These are phyloP conservation scores for Burhinus oedicnemus DNA, from an alignment of 2,113 vertebrate genomes.

Conservation along the genomic window DNA sequence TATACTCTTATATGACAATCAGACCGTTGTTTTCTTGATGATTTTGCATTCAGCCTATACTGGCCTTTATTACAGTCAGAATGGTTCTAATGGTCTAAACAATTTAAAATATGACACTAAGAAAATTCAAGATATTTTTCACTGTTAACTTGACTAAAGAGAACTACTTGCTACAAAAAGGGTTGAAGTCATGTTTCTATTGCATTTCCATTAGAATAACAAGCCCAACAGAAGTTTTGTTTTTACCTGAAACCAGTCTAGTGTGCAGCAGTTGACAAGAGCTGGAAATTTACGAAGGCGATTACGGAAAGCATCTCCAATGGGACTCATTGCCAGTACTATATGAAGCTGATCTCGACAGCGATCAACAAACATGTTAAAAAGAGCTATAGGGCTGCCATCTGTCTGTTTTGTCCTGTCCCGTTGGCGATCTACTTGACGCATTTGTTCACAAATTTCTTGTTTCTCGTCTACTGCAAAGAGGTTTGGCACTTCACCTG, in stretches of 20 bases:
- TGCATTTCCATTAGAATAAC: not conserved
- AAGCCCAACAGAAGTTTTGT: not conserved
- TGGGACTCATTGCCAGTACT: slow-evolving; percentile 91
- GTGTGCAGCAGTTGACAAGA: slow-evolving; percentile 93
- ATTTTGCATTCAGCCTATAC: not conserved
- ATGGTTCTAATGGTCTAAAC: not conserved
- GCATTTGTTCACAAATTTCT: slow-evolving; percentile 90
- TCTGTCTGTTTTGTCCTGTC: slow-evolving; percentile 88
- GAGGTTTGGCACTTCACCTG: slow-evolving; percentile 91
- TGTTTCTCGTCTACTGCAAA: slow-evolving; percentile 88
- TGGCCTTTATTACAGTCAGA: not conserved
- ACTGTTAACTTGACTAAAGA: not conserved
- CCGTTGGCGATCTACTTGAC: slow-evolving; percentile 83
- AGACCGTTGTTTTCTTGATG: not conserved
- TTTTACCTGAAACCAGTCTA: slow-evolving; percentile 94
- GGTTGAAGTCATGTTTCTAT: not conserved
- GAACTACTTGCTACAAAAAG: not conserved
- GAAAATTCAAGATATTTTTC: not conserved
- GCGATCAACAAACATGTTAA: slow-evolving; percentile 91
- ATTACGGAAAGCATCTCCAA: slow-evolving; percentile 88
- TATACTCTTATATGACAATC: not conserved
- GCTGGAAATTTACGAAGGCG: slow-evolving; percentile 88
- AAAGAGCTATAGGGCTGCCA: slow-evolving; percentile 85
- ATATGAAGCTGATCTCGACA: slow-evolving; percentile 89
- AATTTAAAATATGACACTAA: not conserved